Conservation (phyloP, 2,888 invertebrate genomes). For the Hermodice carunculata region DNA sequence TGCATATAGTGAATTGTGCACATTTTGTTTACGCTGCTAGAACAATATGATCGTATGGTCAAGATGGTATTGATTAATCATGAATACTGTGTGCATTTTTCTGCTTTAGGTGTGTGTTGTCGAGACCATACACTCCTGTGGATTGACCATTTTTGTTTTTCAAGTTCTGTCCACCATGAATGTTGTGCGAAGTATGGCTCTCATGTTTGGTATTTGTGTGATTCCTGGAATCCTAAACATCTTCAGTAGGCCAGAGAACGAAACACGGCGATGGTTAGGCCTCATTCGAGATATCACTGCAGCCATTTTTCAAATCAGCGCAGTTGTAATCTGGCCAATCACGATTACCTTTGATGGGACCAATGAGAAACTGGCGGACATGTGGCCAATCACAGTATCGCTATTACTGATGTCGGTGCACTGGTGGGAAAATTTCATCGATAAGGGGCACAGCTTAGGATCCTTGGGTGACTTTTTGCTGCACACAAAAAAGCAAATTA, state of each 20-base stretch:
- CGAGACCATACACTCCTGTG: not conserved
- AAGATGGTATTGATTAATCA: no score
- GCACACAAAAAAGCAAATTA: slow-evolving; percentile 81
- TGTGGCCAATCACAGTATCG: slow-evolving; percentile 79
- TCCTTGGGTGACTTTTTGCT: slow-evolving; percentile 65
- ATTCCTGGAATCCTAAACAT: not conserved
- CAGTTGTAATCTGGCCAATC: slow-evolving; percentile 5
- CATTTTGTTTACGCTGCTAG: no score
- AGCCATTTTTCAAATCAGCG: not conserved
- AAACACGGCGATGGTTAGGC: no score
- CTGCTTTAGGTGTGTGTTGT: slow-evolving; percentile 1
- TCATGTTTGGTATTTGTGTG: not conserved
- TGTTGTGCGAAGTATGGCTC: not conserved
- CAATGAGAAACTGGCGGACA: not conserved
- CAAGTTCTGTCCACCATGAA: slow-evolving; percentile 2
- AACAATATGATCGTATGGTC: no score
- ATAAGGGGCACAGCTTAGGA: slow-evolving; percentile 88
- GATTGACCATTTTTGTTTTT: not conserved
- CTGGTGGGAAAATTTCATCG: slow-evolving; percentile 99
- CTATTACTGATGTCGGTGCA: slow-evolving; percentile 89
- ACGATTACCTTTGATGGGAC: not conserved
- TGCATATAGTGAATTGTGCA: no score
- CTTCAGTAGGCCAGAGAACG: not conserved
- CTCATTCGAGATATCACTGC: not conserved
- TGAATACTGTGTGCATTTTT: no score